Evolutionary conservation across 1,140 invertebrate species (phyloP), one percentile per base, ranked within the genome.

Genomic region (Oryctes rhinoceros): DNA sequence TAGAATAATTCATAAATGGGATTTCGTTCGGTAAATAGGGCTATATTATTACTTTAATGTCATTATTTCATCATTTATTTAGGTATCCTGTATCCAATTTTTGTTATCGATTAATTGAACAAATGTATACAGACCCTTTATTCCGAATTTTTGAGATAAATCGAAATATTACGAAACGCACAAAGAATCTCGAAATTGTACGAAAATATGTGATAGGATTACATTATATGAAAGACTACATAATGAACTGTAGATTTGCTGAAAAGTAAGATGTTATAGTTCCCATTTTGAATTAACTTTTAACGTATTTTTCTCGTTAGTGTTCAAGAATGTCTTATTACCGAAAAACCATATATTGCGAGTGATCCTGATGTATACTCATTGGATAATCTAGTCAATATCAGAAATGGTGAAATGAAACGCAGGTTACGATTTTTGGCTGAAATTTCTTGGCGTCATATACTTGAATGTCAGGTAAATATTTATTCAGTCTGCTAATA

Each of bases 11-110:
- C 90, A 92, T 80, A 91, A 93, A 84, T 95, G 94, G 93, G 92
- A 94, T 84, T 90, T 96, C 84, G 92, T 87, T 47, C 90, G 89
- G 91, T 92, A 88, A 30, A 24, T 39, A 18, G 30, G 53, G 18
- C 35, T 9, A 18, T 47, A 30, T n/a, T 47, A 9, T 1, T 11
- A 7, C 4, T 37, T 24, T 1, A 49, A 18, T 76, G 10, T 48
- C 77, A 20, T 78, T 18, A 62, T 13, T 76, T 15, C 78, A 78
- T 83, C 75, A 81, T 79, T 83, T 78, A 78, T 83, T 88, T 81
- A 92, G 92, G 83, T 96, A 94, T 89, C 90, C 91, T 7, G 95
- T 97, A 4, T 96, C 94, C 30, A 94, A 94, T 83, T 97, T 96
- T 88, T 94, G 95, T 0, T 92, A 91, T 83, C 90, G 94, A 78